Evolutionary conservation across 1,140 invertebrate genomes (phyloP), one percentile per base, ranked within the genome.

Genomic region (Heterodera schachtii): DNA sequence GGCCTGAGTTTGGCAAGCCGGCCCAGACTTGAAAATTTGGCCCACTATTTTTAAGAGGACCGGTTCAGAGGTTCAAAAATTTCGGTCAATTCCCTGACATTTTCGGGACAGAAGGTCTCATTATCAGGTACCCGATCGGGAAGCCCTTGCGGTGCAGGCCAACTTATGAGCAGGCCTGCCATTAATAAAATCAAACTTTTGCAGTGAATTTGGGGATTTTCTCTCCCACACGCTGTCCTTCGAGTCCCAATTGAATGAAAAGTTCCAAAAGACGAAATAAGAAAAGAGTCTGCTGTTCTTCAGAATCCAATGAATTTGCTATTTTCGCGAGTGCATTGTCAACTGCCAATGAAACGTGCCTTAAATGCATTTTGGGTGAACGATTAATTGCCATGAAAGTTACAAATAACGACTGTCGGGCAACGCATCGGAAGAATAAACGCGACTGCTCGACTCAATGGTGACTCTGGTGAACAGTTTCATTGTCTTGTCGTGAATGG

Each of bases 401-500:
- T 78, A 80, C 71, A 60, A 75, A 75, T 49, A 83, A 64, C 75
- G 69, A 77, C 85, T 91, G 82, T 93, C 92, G 84, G 95, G 94
- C 75, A 41, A 73, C 82, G 90, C 85, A 91, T 93, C 52, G 92
- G 92, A 67, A 93, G 86, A 93, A 88, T 98, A 98, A 0, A 95
- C 93, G n/a, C 94, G 92, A 84, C 94, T 95, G 84, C 95, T 95
- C 1, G 95, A 95, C 87, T 97, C 95, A 3, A 98, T 93, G 0
- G 96, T 96, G 75, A 98, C 96, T 87, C 94, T 94, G 1, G 95
- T 96, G 91, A 98, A 98, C 94, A 98, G 96, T 87, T 95, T 94
- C 95, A 99, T 97, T 52, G 98, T 95, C 89, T 96, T 95, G 84
- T 96, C 95, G 88, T 96, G 95, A 16, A 98, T 94, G 82, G 91